These are phyloP conservation scores for Pygocentrus nattereri DNA, from an alignment of 2,797 vertebrate genomes.

Conservation along the genomic window DNA sequence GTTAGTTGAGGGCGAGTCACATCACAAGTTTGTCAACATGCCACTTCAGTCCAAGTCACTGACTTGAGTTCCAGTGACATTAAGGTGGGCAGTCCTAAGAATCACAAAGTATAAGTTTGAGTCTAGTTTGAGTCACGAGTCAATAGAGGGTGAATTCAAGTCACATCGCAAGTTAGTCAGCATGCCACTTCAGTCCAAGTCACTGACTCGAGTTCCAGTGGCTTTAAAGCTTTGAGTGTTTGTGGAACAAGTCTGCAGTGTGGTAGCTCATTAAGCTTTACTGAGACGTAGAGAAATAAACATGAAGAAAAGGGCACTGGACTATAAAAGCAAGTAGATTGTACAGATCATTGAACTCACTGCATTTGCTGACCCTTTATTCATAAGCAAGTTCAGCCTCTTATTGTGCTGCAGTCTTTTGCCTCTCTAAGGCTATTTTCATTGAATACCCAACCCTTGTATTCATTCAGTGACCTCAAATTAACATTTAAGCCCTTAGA, in stretches of 20 bases:
- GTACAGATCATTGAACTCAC: background rate
- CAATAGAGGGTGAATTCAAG: too few relatives aligned
- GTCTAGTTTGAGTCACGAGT: too few relatives aligned
- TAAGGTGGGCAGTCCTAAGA: too few relatives aligned
- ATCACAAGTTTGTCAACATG: too few relatives aligned
- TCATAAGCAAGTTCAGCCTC: background rate
- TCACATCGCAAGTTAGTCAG: too few relatives aligned
- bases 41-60: too few relatives aligned
- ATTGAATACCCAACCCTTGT: constrained; percentile 5
- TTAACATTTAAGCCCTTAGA: constrained; percentile 33
- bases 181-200: too few relatives aligned
- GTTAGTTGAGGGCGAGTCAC: too few relatives aligned
- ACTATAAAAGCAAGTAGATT: background rate
- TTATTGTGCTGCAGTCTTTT: background rate
- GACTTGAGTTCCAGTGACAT: too few relatives aligned
- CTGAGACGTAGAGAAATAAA: background rate
- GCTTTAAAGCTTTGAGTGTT: background rate
- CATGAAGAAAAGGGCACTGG: background rate
- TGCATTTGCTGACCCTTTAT: constrained; percentile 32
- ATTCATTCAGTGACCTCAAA: constrained; percentile 41
- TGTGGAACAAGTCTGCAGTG: background rate
- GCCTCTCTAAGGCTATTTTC: constrained; percentile 16
- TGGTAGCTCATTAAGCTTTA: background rate
- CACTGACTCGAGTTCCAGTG: too few relatives aligned
- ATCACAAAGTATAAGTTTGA: too few relatives aligned